Evolutionary conservation across 1,140 invertebrate genomes (phyloP), one percentile per base, ranked within the genome.

Genomic region (Drosophila ercepeae): DNA sequence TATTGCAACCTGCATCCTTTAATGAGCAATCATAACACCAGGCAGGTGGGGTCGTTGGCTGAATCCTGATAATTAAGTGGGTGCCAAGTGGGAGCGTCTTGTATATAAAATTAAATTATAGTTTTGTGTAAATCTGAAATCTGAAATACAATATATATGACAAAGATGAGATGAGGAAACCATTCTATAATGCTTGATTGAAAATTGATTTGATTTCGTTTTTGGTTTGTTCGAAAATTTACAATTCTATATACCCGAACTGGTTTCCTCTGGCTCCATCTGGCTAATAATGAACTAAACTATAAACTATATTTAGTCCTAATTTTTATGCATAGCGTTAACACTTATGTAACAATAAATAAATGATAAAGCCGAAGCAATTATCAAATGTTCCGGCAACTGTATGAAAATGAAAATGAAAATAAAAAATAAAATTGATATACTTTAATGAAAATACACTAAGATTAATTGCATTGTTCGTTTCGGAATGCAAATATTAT

Each of bases 281-380:
- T 39, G 44, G 14, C 45, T 64, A 44, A 77, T 18, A 51, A 44
- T 54, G 50, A 36, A 67, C 44, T 58, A 63, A 64, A 75, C 65
- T 86, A 65, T 54, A 42, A 32, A 61, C 63, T 49, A 53, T 45
- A 79, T 55, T 76, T 76, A 86, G 76, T 59, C 54, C 67, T 86
- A 73, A 79, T 81, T 77, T 84, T 44, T 79, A 81, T 81, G 81
- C 75, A 76, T 86, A 84, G 81, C 81, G 67, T 86, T 76, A 79
- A 74, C 49, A 60, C 63, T 83, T 63, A 59, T 61, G 54, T 61
- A 76, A 76, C 73, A 46, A 78, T 78, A 60, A 45, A 65, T 7
- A 11, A 14, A 36, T 21, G 25, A 57, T 21, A 45, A 52, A 52
- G 55, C 36, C n/a, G 49, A 70, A 61, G 25, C 34, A 64, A 78